Evolutionary conservation across 1,140 invertebrate species (phyloP), one percentile per base, ranked within the genome.

Genomic region (Apis dorsata): DNA sequence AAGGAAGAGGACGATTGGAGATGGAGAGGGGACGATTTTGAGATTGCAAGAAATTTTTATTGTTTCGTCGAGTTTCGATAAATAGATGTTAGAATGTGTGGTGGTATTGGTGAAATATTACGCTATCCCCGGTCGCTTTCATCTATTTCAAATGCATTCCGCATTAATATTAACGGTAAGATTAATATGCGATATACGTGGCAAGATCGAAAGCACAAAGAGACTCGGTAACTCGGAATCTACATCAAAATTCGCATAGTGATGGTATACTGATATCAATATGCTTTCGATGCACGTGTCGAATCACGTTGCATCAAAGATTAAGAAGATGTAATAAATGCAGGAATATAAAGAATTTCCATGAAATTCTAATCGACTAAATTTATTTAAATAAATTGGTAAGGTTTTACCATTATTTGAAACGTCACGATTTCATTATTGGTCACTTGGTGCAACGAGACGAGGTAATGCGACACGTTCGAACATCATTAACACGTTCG

Each of bases 181-280:
- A 57, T 72, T 72, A 55, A 72, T 21, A 72, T 28, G 53, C 70
- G 49, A 72, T 57, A 55, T 49, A 71, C 24, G 69, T 49, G 44
- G 49, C 59, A n/a, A 28, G 53, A 72, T 44, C 74, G 21, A 15
- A 74, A 51, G 55, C 65, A 66, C 72, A 71, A 85, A 57, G 70
- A 72, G 70, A 57, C 53, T 72, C n/a, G 53, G 70, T 21, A 72
- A 72, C 11, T 53, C 34, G 53, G 24, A 57, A 57, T 57, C 53
- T 72, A 53, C 24, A 72, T 57, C n/a, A 28, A 57, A 72, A 72
- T 24, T 72, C 24, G 53, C 70, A 19, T 34, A 57, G 15, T 57
- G 53, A 34, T 51, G 68, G n/a, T 11, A n/a, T 8, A 17, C 44
- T 15, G 51, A 24, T 17, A 21, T n/a, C 53, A 1, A 55, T 72